Evolutionary conservation across 2,888 invertebrate genomes (phyloP), one percentile per base, ranked within the genome.

Genomic region (Drosophila sordidula): DNA sequence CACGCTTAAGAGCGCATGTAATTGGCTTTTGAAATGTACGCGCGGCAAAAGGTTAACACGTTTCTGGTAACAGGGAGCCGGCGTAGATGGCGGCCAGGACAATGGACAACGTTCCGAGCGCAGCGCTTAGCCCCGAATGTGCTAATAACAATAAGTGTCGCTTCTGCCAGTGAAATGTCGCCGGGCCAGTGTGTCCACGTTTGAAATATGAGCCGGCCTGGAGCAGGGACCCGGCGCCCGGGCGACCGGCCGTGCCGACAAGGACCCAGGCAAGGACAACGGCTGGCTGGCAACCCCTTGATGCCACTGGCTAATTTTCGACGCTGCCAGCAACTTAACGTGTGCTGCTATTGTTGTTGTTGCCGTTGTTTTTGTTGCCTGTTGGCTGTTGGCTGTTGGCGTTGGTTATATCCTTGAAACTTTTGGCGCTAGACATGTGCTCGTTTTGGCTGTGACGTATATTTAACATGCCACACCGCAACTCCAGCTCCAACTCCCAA

Each of bases 1-100:
- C 89, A 90, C 90, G 89, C 90, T 90, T 80, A 88, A 90, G 85
- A 91, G 90, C 86, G 89, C 89, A 90, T 90, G 90, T 90, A 90
- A 91, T 90, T 90, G 91, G 91, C 91, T 90, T 90, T 91, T 89
- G 80, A 87, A 89, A 84, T 86, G 86, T 76, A 46, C 71, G 70
- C 80, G 72, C 68, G 69, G 57, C 79, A 74, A 87, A 78, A 83
- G 89, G 84, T 86, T 88, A 86, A 84, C 84, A 88, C 89, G 76
- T 82, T 78, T 52, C 26, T 69, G 54, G 63, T 61, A 68, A 54
- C 76, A 65, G 62, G 63, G 58, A 58, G 61, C 46, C 59, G 38
- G 14, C 22, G 36, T 34, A 14, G 38, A 12, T 50, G 41, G 18
- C n/a, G 14, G 52, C 52, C 52, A 42, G 42, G 55, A 67, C 74